Percentiles rank a stretch among this genome's conserved stretches.
Evolutionary conservation across 2,797 vertebrate species (phyloP).

Genomic region (Acanthurus lineatus): DNA sequence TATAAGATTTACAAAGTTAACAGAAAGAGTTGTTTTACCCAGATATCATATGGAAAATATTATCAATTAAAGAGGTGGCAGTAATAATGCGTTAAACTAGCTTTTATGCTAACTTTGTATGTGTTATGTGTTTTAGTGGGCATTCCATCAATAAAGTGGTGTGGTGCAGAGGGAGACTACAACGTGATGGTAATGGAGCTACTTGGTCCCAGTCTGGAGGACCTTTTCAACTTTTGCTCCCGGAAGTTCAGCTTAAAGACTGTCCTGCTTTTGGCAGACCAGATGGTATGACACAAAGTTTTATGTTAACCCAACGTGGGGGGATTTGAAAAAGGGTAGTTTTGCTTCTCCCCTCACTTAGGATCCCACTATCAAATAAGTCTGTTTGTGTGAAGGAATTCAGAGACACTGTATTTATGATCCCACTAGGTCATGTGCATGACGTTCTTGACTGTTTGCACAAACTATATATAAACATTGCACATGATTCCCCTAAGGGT

Average conservation of each 20-base stretch:
- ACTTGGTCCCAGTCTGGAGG: constrained; percentile 95
- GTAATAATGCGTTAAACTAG: neutral
- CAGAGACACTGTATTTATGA: constrained; percentile 1
- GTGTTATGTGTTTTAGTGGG: constrained; percentile 86
- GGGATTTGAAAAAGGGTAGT: neutral
- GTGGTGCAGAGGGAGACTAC: constrained; percentile 97
- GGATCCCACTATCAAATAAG: neutral
- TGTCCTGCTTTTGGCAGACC: constrained; percentile 95
- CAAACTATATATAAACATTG: constrained; percentile 4
- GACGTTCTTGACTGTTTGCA: constrained; percentile 28
- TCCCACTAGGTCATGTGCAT: constrained; percentile 13
- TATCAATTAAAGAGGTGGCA: neutral
- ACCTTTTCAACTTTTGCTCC: constrained; percentile 98
- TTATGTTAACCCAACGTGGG: neutral
- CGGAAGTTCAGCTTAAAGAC: constrained; percentile 98
- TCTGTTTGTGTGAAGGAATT: neutral
- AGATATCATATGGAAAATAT: neutral
- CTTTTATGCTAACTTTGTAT: constrained; percentile 15
- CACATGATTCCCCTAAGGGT: constrained; percentile 28
- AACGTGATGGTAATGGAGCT: constrained; percentile 99
- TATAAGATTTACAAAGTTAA: neutral
- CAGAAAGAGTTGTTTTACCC: neutral
- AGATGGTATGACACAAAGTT: constrained; percentile 88
- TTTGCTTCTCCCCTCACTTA: neutral
- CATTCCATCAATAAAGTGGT: constrained; percentile 98